Evolutionary conservation across 2,888 invertebrate species (phyloP).

Genomic region (Linnaemya tessellans): DNA sequence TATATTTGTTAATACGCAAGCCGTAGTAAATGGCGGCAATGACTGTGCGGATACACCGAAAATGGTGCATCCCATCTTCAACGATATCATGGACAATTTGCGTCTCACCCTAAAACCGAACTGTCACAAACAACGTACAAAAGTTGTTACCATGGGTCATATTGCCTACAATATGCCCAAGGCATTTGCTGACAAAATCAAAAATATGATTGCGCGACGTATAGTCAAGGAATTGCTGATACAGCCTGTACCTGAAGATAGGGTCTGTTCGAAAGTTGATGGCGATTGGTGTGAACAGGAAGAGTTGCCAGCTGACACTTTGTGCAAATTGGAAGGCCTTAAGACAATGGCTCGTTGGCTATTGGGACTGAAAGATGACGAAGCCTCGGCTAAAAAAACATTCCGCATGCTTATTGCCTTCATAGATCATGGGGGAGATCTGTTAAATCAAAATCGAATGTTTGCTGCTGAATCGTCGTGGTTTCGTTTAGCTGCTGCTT

Average conservation of each 20-base stretch:
- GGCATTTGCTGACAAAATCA: constrained; percentile 94
- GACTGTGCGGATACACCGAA: constrained; percentile 76
- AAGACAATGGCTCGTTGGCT: constrained; percentile 99
- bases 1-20: constrained; percentile 91
- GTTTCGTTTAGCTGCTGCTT: constrained; percentile 95
- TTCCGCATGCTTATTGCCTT: constrained; percentile 97
- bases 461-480: constrained; percentile 96
- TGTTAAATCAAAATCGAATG: constrained; percentile 89
- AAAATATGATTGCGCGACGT: constrained; percentile 96
- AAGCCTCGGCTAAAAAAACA: constrained; percentile 94
- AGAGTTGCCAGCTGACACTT: constrained; percentile 94
- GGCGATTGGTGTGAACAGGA: constrained; percentile 92
- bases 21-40: constrained; percentile 69
- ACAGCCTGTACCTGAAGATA: constrained; percentile 87
- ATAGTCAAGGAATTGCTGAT: constrained; percentile 97
- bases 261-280: constrained; percentile 80
- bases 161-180: constrained; percentile 96
- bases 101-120: constrained; percentile 89
- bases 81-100: constrained; percentile 91
- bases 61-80: constrained; percentile 88
- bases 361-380: constrained; percentile 94
- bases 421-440: constrained; percentile 95
- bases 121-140: constrained; percentile 93
- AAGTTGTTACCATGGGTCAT: constrained; percentile 97
- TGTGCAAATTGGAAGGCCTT: constrained; percentile 96